Conservation (phyloP, 2,113 vertebrate species). For the Nycticryphes semicollaris region DNA sequence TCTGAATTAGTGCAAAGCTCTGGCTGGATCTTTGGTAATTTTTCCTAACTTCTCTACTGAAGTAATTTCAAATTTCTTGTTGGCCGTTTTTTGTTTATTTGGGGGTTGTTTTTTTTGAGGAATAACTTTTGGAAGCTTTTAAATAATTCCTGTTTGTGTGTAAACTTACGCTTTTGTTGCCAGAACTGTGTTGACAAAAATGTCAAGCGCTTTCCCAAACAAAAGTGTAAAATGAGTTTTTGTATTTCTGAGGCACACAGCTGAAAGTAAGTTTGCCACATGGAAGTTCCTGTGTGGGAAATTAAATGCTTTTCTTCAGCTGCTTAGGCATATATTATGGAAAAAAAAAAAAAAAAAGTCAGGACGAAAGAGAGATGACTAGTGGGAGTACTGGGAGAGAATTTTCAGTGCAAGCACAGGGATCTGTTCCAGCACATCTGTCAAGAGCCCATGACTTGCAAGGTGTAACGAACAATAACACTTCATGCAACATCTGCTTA, state of each 20-base stretch:
- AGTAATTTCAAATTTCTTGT: background rate
- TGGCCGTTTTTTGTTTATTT: background rate
- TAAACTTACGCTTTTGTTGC: background rate
- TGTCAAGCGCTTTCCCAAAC: background rate
- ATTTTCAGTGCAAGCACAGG: background rate
- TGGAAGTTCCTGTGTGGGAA: constrained; percentile 26
- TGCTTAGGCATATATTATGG: background rate
- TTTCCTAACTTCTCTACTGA: background rate
- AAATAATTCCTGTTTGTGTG: background rate
- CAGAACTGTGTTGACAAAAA: background rate
- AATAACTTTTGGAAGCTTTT: background rate
- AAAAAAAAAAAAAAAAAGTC: background rate
- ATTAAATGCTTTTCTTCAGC: background rate
- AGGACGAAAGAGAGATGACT: background rate
- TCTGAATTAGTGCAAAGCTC: background rate
- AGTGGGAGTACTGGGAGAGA: background rate
- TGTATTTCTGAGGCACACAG: background rate
- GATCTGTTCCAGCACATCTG: constrained; percentile 26
- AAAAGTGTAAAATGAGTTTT: background rate
- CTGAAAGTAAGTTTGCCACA: constrained; percentile 33
- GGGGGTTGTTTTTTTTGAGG: background rate
- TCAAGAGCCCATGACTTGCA: background rate
- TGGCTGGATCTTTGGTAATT: background rate
- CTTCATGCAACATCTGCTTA: constrained; percentile 1
- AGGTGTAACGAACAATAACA: background rate